A percentile compares a stretch with the other conserved stretches of the same genome.
phyloP scores from a whole-genome alignment of 2,113 vertebrate genomes.

The Stegostoma tigrinum region DNA sequence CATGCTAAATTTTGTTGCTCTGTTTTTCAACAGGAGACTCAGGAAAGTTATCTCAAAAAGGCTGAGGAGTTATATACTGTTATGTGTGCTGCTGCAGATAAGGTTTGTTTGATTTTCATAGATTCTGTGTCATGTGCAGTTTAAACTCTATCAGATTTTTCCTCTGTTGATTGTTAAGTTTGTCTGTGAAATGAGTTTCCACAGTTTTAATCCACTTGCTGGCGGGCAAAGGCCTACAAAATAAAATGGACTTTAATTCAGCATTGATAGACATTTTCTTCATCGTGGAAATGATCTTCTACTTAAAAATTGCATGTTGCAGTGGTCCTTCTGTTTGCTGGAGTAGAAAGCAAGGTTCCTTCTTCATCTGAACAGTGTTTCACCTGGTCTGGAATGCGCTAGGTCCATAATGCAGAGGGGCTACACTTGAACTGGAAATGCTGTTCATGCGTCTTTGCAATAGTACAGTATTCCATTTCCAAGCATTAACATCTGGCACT shows the following conservation, averaged over 20 bases:
- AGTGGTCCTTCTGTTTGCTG: not conserved
- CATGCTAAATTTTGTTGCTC: not conserved
- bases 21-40: slow-evolving; percentile 57
- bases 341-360: not conserved
- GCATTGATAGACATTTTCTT: not conserved
- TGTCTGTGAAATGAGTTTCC: not conserved
- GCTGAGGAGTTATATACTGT: slow-evolving; percentile 61
- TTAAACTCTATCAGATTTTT: slow-evolving; percentile 9
- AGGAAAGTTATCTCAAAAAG: slow-evolving; percentile 74
- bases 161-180: not conserved
- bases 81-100: slow-evolving; percentile 72
- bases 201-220: not conserved
- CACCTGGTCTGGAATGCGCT: not conserved
- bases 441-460: not conserved
- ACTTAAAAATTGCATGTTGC: not conserved
- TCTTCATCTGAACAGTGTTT: not conserved
- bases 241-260: not conserved
- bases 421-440: not conserved
- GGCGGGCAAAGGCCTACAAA: not conserved
- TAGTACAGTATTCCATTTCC: not conserved
- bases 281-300: too few species aligned
- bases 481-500: not conserved
- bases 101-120: slow-evolving; percentile 60
- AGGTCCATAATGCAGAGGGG: not conserved
- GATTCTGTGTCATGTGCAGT: not conserved